phyloP scores from a whole-genome alignment of 2,888 invertebrate species.

The Drosophila parthenogenetica region DNA sequence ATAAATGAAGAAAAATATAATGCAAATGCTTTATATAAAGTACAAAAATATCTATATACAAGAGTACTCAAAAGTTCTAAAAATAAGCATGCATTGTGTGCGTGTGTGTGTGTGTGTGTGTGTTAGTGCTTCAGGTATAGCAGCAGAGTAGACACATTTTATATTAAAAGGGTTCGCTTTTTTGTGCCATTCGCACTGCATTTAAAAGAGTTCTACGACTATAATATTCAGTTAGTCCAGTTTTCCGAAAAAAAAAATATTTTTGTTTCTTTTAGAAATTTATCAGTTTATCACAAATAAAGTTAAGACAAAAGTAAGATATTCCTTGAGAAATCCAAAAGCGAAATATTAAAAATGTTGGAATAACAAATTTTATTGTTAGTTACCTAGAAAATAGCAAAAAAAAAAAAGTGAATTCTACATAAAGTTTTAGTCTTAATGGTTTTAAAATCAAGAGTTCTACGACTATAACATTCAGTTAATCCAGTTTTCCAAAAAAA shows the following conservation, averaged over 20 bases:
- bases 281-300: too few species aligned
- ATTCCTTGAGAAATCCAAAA: too few species aligned
- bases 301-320: too few species aligned
- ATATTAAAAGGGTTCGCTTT: slow-evolving; percentile 41
- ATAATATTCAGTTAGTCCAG: background rate
- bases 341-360: too few species aligned
- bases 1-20: slow-evolving; percentile 25
- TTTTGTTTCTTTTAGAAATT: too few species aligned
- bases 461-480: background rate
- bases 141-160: slow-evolving; percentile 18
- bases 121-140: slow-evolving; percentile 21
- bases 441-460: background rate
- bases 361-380: too few species aligned
- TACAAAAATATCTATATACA: slow-evolving; percentile 14
- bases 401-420: too few species aligned
- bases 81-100: slow-evolving; percentile 29
- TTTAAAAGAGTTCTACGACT: background rate
- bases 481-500: too few species aligned
- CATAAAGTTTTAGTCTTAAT: too few species aligned
- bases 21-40: slow-evolving; percentile 24
- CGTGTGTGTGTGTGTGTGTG: slow-evolving; percentile 19
- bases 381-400: too few species aligned
- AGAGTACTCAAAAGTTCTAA: slow-evolving; percentile 31
- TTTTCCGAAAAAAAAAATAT: too few species aligned
- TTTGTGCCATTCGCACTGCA: slow-evolving; percentile 14